A percentile compares a stretch with the other conserved stretches of the same genome.
These are phyloP conservation scores for Anguilla anguilla DNA, from an alignment of 2,797 vertebrate genomes.

Conservation along the genomic window DNA sequence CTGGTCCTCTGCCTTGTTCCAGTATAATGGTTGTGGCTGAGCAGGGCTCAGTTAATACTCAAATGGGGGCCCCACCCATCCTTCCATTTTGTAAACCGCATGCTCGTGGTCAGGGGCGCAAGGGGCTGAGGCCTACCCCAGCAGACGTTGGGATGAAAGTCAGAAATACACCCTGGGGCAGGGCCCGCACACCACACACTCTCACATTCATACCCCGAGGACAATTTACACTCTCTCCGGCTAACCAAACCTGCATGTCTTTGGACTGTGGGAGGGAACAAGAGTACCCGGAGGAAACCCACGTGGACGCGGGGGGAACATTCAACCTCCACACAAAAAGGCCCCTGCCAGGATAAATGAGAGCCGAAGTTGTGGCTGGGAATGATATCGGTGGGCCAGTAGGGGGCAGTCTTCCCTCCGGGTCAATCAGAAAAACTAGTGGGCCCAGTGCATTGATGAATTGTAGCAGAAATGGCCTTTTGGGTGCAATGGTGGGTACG, in stretches of 20 bases:
- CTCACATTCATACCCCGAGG: not conserved
- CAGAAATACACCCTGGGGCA: not conserved
- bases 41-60: not conserved
- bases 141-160: not conserved
- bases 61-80: not conserved
- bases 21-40: not conserved
- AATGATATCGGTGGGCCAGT: not conserved
- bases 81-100: too few species aligned
- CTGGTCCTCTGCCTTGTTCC: not conserved
- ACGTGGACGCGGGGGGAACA: not conserved
- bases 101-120: too few species aligned
- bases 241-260: not conserved
- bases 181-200: not conserved
- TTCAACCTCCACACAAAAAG: not conserved
- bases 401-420: not conserved
- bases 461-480: not conserved
- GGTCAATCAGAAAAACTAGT: not conserved
- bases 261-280: not conserved
- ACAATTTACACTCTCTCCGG: not conserved
- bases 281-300: too few species aligned
- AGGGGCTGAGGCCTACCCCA: not conserved
- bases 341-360: not conserved
- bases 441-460: not conserved
- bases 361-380: not conserved
- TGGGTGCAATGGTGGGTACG: too few species aligned